These are phyloP conservation scores for Thamnaconus septentrionalis DNA, from an alignment of 2,113 vertebrate genomes.

Conservation along the genomic window DNA sequence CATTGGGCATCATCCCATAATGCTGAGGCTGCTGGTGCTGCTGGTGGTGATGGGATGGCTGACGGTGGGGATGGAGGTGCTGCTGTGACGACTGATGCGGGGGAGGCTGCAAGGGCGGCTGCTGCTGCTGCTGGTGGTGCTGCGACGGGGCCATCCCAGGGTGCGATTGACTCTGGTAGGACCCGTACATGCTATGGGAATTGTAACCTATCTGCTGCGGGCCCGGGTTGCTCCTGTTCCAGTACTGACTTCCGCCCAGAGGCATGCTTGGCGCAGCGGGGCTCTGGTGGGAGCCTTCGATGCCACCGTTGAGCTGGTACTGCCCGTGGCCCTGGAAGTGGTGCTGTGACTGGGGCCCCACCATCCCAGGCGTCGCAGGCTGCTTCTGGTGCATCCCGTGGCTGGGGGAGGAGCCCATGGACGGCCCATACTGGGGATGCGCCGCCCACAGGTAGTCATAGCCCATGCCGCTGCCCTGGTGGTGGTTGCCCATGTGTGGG, in stretches of 20 bases:
- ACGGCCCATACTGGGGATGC: conserved; percentile 81
- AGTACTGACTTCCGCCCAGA: conserved; percentile 80
- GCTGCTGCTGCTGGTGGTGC: conserved; percentile 77
- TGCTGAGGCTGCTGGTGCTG: conserved; percentile 70
- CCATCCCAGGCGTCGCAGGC: conserved; percentile 60
- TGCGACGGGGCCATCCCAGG: conserved; percentile 63
- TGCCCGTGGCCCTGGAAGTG: conserved; percentile 81
- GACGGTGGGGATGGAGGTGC: conserved; percentile 67
- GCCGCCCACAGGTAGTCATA: conserved; percentile 94
- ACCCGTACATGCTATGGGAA: conserved; percentile 69
- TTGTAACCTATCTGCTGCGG: conserved; percentile 82
- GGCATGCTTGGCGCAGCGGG: conserved; percentile 74
- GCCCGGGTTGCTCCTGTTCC: conserved; percentile 82
- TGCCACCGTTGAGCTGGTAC: conserved; percentile 87
- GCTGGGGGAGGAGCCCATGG: conserved; percentile 67
- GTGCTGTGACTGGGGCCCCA: conserved; percentile 74
- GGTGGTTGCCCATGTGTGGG: conserved; percentile 79
- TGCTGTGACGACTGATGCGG: conserved; percentile 63
- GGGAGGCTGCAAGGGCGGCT: conserved; percentile 67
- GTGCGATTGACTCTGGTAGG: conserved; percentile 73
- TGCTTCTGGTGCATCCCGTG: conserved; percentile 85
- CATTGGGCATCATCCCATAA: conserved; percentile 75
- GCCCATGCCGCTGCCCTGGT: conserved; percentile 75
- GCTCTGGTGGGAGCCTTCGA: conserved; percentile 75
- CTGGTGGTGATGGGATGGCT: conserved; percentile 60